Conservation (phyloP, 2,888 invertebrate genomes). For the Aplocera efformata region DNA sequence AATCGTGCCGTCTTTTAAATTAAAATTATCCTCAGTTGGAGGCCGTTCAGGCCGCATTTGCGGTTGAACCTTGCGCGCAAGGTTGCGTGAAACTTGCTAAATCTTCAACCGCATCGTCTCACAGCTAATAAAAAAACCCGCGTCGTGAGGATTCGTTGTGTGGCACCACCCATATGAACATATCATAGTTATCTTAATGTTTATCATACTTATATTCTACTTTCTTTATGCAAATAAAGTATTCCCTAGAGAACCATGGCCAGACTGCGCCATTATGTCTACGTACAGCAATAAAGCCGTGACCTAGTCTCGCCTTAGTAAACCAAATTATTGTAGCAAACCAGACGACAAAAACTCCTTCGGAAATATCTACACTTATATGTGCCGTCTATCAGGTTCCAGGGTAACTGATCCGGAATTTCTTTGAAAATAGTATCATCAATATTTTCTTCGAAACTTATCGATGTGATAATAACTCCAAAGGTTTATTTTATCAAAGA, state of each 20-base stretch:
- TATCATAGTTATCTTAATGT: too few species aligned
- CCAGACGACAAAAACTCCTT: conserved; percentile 7
- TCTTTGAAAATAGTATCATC: conserved; percentile 15
- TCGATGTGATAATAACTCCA: conserved; percentile 8
- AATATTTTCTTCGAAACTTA: conserved; percentile 17
- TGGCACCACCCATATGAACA: too few species aligned
- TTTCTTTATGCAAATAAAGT: conserved; percentile 1
- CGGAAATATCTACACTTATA: conserved; percentile 21
- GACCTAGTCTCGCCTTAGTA: conserved; percentile 10
- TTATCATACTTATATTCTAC: not conserved
- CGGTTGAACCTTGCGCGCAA: too few species aligned
- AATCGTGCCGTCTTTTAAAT: too few species aligned
- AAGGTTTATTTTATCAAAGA: conserved; percentile 8
- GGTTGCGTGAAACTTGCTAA: too few species aligned
- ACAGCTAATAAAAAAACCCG: too few species aligned
- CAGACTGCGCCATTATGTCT: conserved; percentile 9
- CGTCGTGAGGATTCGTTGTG: too few species aligned
- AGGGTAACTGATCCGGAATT: conserved; percentile 15
- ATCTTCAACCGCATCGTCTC: too few species aligned
- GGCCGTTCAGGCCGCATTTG: too few species aligned
- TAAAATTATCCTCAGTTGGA: too few species aligned
- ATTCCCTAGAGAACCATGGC: not conserved
- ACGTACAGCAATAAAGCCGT: conserved; percentile 10
- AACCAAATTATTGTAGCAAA: conserved; percentile 9
- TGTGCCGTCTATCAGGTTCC: conserved; percentile 29